Percentiles rank a stretch among this genome's conserved stretches.
These are phyloP conservation scores for Stenurella melanura DNA, from an alignment of 2,888 invertebrate genomes.

Conservation along the genomic window DNA sequence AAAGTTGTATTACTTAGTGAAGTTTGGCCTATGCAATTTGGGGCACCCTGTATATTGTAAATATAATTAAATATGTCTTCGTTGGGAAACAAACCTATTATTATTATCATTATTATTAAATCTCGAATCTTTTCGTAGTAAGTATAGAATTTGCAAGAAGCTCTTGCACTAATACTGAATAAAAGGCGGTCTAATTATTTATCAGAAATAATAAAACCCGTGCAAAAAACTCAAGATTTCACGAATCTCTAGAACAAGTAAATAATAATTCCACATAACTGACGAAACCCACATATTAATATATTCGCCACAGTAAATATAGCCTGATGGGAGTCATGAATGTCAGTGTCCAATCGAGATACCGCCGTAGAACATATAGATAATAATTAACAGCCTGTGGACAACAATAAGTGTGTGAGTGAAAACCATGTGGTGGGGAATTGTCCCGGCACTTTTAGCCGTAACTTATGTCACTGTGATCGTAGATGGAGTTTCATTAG, in stretches of 20 bases:
- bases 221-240: no score
- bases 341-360: constrained; percentile 62
- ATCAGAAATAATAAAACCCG: no score
- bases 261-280: constrained; percentile 59
- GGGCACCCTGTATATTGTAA: no score
- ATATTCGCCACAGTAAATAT: constrained; percentile 57
- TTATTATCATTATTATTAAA: no score
- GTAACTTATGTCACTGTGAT: constrained; percentile 69
- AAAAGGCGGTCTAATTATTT: no score
- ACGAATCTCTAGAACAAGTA: constrained; percentile 55
- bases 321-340: constrained; percentile 49
- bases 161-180: no score
- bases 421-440: constrained; percentile 57
- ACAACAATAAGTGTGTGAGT: constrained; percentile 23
- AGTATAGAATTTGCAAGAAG: no score
- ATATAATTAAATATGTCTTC: no score
- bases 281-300: constrained; percentile 61
- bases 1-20: no score
- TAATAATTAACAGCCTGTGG: constrained; percentile 26
- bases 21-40: no score
- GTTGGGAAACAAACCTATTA: no score
- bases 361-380: constrained; percentile 53
- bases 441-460: constrained; percentile 65
- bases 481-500: constrained; percentile 74
- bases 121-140: no score